Percentiles rank a stretch among this genome's conserved stretches.
Evolutionary conservation across 2,797 vertebrate genomes (phyloP).

Genomic region (Eulemur rubriventer): DNA sequence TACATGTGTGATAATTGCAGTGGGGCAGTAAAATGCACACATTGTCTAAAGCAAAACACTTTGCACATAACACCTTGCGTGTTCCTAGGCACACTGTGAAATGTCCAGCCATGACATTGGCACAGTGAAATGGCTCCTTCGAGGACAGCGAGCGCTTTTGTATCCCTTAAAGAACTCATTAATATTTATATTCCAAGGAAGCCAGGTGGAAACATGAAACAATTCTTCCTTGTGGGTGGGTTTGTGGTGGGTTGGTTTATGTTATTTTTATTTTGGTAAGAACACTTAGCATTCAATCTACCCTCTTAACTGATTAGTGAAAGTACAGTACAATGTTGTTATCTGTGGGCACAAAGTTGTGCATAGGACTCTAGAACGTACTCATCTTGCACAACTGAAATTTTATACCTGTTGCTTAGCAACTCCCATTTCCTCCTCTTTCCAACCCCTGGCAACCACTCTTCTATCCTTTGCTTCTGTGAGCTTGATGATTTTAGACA

Average conservation of each 20-base stretch:
- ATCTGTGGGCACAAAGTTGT: rapidly evolving
- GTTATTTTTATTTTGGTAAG: background rate
- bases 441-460: background rate
- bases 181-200: background rate
- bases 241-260: background rate
- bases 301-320: background rate
- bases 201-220: background rate
- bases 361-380: too few species aligned
- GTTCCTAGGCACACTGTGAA: background rate
- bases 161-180: too few species aligned
- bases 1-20: rapidly evolving
- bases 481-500: background rate
- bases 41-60: background rate
- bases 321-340: rapidly evolving
- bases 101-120: rapidly evolving
- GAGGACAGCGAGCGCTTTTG: background rate
- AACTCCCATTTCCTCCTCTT: background rate
- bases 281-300: too few species aligned
- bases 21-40: rapidly evolving
- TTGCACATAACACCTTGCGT: rapidly evolving
- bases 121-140: background rate
- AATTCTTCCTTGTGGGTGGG: background rate
- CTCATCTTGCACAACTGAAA: too few species aligned
- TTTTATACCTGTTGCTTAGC: background rate
- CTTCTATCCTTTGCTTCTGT: background rate